phyloP scores from a whole-genome alignment of 2,113 vertebrate species.

The Petrocephalus zakoni region DNA sequence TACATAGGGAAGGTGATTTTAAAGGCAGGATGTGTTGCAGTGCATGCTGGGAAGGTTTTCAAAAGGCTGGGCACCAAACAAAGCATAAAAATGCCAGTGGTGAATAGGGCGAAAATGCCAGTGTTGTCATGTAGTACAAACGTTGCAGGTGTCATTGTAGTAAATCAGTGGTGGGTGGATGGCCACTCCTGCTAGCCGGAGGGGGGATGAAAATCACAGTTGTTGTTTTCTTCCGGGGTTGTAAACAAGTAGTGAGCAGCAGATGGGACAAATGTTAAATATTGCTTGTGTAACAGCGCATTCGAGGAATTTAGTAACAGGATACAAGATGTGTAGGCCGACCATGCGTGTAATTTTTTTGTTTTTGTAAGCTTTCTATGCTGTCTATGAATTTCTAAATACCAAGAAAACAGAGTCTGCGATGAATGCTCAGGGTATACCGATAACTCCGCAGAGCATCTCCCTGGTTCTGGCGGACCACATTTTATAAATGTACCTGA shows the following conservation, averaged over 20 bases:
- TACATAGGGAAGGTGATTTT: not conserved
- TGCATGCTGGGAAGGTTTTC: not conserved
- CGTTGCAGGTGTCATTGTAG: not conserved
- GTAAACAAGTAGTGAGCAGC: not conserved
- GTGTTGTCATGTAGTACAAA: not conserved
- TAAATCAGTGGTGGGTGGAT: not conserved
- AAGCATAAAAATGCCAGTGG: slow-evolving; percentile 7
- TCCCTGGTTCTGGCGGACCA: not conserved
- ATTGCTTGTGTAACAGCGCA: not conserved
- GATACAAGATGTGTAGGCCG: not conserved
- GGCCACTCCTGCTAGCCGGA: not conserved
- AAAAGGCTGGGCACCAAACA: not conserved
- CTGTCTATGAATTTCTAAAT: not conserved
- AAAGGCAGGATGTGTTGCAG: not conserved
- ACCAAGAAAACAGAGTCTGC: not conserved
- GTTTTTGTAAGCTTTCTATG: not conserved
- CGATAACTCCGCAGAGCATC: not conserved
- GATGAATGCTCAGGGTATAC: not conserved
- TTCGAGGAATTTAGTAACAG: not conserved
- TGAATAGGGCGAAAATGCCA: not conserved
- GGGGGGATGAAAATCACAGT: not conserved
- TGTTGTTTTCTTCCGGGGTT: not conserved
- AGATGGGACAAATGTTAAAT: slow-evolving; percentile 11
- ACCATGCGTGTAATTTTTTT: not conserved
- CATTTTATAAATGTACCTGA: not conserved